Conservation (phyloP, 2,888 invertebrate genomes). For the Apoda limacodes region DNA sequence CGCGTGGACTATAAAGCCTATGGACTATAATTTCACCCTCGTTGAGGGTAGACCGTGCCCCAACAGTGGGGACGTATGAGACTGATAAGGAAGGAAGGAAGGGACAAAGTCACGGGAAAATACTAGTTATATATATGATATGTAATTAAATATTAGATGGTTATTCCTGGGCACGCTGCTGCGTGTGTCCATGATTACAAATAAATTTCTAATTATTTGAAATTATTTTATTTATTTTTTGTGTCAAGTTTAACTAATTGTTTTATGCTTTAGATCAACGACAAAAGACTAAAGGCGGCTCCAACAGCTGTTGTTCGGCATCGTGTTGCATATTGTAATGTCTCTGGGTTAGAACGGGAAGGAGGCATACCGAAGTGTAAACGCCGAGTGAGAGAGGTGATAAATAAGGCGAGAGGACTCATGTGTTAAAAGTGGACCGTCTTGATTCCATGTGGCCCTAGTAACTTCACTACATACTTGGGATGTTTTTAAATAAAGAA, state of each 20-base stretch:
- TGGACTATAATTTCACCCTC: too few relatives aligned
- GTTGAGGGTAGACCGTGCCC: too few relatives aligned
- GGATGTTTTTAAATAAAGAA: slow-evolving; percentile 43
- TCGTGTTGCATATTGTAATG: slow-evolving; percentile 94
- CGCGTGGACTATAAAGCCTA: too few relatives aligned
- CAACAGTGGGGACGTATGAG: too few relatives aligned
- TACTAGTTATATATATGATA: too few relatives aligned
- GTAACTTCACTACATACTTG: slow-evolving; percentile 25
- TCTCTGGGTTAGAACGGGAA: slow-evolving; percentile 25
- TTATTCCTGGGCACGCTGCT: too few relatives aligned
- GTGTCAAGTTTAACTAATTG: neutral
- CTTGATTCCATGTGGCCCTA: neutral
- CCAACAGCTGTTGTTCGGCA: slow-evolving; percentile 94
- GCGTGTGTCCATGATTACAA: too few relatives aligned
- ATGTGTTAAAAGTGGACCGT: slow-evolving; percentile 49
- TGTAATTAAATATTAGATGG: too few relatives aligned
- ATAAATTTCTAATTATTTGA: too few relatives aligned
- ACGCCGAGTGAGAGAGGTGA: slow-evolving; percentile 13
- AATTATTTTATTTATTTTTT: too few relatives aligned
- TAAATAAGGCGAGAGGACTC: slow-evolving; percentile 39
- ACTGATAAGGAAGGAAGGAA: too few relatives aligned
- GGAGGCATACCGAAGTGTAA: slow-evolving; percentile 26
- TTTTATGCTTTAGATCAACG: slow-evolving; percentile 83
- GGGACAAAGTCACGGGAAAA: too few relatives aligned
- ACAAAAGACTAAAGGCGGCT: slow-evolving; percentile 95